Evolutionary conservation across 1,140 invertebrate genomes (phyloP), one percentile per base, ranked within the genome.

Genomic region (Teleopsis dalmanni): DNA sequence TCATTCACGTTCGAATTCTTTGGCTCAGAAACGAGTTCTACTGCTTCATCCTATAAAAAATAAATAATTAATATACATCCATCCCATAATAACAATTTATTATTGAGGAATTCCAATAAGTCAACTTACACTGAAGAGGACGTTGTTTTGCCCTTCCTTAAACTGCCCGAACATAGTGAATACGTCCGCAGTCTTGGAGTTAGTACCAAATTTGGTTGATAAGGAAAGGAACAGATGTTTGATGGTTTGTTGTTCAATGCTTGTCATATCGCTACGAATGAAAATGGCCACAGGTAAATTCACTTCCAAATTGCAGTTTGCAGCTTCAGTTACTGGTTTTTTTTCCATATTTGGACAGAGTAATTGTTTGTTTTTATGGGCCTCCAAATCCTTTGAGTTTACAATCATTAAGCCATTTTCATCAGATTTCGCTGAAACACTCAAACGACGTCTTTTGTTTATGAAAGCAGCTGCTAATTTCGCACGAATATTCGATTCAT

Each of bases 111-210:
- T 35, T 36, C 8, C 3, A 3, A 9, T n/a, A n/a, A n/a, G n/a
- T n/a, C n/a, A 8, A 63, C 62, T 65, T 36, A 68, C 65, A 40
- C 55, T 27, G 44, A 71, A 71, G 25, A 70, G 40, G 9, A 71
- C 62, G 33, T 71, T 53, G 25, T 52, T 42, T 19, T 59, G 34
- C 42, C 54, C 62, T 51, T 52, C 42, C 29, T 62, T 53, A 40
- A 59, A 71, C 25, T 56, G 47, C 2, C 55, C 58, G 27, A 71
- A 71, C 16, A 71, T 36, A 0, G 53, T 52, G 38, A 71, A 71
- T 2, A 71, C 68, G 57, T 71, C 65, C 18, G 61, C 51, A 21
- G 60, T 27, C 46, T 65, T 66, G 48, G 60, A 58, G 1, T 22
- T 45, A 22, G 53, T 55, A 8, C 67, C 67, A 9, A 71, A 71